A percentile compares a stretch with the other conserved stretches of the same genome.
These are phyloP conservation scores for Corapipo altera DNA, from an alignment of 2,113 vertebrate genomes.

Conservation along the genomic window DNA sequence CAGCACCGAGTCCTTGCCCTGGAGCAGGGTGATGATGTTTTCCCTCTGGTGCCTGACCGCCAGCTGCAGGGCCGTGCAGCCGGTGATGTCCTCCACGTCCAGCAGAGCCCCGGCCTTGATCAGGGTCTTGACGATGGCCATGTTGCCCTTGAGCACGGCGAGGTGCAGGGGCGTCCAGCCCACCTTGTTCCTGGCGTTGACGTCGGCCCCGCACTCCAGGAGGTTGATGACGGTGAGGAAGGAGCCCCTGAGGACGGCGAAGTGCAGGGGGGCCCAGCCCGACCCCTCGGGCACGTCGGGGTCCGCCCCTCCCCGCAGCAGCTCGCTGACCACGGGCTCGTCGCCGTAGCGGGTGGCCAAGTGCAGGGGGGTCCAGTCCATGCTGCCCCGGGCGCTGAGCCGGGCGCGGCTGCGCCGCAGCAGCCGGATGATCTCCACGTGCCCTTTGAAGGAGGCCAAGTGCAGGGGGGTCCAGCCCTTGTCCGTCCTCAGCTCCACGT, in stretches of 20 bases:
- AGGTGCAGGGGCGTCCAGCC: constrained; percentile 81
- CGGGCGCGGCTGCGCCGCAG: constrained; percentile 69
- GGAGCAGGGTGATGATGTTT: constrained; percentile 70
- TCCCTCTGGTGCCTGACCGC: constrained; percentile 70
- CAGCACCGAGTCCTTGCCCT: not conserved
- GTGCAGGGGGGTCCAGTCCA: constrained; percentile 82
- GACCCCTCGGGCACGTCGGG: constrained; percentile 73
- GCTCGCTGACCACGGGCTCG: constrained; percentile 60
- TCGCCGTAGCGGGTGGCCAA: constrained; percentile 77
- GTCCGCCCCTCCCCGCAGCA: constrained; percentile 76
- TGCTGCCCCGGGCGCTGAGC: constrained; percentile 70
- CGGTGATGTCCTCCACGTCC: constrained; percentile 64
- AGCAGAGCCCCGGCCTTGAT: constrained; percentile 74
- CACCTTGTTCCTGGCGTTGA: constrained; percentile 75
- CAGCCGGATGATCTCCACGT: constrained; percentile 73
- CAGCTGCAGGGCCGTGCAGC: constrained; percentile 76
- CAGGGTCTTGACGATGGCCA: constrained; percentile 77
- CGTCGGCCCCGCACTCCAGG: constrained; percentile 71
- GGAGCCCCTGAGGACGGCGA: constrained; percentile 73
- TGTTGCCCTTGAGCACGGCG: constrained; percentile 75
- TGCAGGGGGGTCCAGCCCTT: constrained; percentile 86
- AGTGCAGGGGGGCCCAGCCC: constrained; percentile 81
- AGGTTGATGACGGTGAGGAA: constrained; percentile 77
- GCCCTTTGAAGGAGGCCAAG: constrained; percentile 80
- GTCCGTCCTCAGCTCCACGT: constrained; percentile 69